Evolutionary conservation across 2,888 invertebrate species (phyloP), one percentile per base, ranked within the genome.

Genomic region (Leptogaster cylindrica): DNA sequence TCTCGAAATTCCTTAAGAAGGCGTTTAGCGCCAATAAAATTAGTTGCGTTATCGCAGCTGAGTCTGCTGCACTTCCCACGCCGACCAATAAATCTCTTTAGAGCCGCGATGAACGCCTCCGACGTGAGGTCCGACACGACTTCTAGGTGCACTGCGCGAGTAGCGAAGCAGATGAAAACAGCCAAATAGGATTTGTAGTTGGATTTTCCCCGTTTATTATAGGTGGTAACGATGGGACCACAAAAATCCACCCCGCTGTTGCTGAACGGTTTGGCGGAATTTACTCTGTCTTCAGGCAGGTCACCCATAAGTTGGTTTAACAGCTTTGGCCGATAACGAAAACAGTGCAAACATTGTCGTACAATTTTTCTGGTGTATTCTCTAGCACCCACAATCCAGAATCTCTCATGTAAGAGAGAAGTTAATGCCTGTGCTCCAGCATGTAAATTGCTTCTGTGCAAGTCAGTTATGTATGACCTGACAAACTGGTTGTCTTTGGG

Each of bases 291-390:
- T 7, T 27, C 14, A 6, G 55, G 70, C 2, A 68, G 55, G 50
- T 68, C 31, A 2, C 51, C 65, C 74, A 76, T 75, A 1, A 72
- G 63, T 50, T 68, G 69, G 4, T 20, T 2, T 1, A 58, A 16
- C 8, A 55, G 10, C 5, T 65, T 58, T 18, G 63, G 48, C 3
- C 27, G 14, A 28, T 68, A 69, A 5, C 33, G 31, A 8, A 63
- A 14, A 68, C 70, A 71, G 6, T 23, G 23, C 2, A 73, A 14
- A 12, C 65, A 70, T 10, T 44, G 41, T 4, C 31, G 14, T 23
- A 66, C 44, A 2, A 67, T 27, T 0, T 33, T 39, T 39, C 67
- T 68, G 1, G 68, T 66, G 0, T 61, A 23, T 14, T 64, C 68
- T 44, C 66, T 52, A 7, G 55, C 65, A 10, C 58, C 64, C 10